Percentiles rank a stretch among this genome's conserved stretches.
Evolutionary conservation across 2,888 invertebrate genomes (phyloP).

Genomic region (Pristionchus exspectatus): DNA sequence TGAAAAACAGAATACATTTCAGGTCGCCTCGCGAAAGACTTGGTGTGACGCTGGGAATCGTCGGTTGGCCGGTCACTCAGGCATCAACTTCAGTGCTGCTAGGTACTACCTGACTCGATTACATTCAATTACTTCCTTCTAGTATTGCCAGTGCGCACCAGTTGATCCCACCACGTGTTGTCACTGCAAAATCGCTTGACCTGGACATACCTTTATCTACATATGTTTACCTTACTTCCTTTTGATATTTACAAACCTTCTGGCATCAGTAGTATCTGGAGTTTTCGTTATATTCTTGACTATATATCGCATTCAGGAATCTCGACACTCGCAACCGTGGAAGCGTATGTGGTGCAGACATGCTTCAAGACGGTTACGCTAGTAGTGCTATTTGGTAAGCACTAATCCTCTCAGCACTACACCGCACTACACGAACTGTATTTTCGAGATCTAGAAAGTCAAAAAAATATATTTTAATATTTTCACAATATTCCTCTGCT

Average conservation of each 20-base stretch:
- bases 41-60: constrained; percentile 63
- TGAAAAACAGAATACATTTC: background rate
- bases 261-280: no score
- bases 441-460: no score
- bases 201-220: no score
- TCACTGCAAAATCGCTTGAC: no score
- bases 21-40: constrained; percentile 58
- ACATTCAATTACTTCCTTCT: no score
- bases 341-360: constrained; percentile 74
- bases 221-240: no score
- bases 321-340: constrained; percentile 68
- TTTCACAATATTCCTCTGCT: background rate
- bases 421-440: no score
- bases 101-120: background rate
- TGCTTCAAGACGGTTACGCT: constrained; percentile 74
- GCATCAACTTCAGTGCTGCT: constrained; percentile 71
- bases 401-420: background rate
- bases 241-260: no score
- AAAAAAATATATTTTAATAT: no score
- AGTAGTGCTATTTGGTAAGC: constrained; percentile 71
- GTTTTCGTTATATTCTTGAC: background rate
- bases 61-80: constrained; percentile 74
- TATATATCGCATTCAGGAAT: constrained; percentile 61
- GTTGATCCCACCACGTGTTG: no score
- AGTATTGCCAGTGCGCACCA: no score